Base-by-base conservation (phyloP, 1,140 invertebrate species). In the Neodiprion fabricii region DNA sequence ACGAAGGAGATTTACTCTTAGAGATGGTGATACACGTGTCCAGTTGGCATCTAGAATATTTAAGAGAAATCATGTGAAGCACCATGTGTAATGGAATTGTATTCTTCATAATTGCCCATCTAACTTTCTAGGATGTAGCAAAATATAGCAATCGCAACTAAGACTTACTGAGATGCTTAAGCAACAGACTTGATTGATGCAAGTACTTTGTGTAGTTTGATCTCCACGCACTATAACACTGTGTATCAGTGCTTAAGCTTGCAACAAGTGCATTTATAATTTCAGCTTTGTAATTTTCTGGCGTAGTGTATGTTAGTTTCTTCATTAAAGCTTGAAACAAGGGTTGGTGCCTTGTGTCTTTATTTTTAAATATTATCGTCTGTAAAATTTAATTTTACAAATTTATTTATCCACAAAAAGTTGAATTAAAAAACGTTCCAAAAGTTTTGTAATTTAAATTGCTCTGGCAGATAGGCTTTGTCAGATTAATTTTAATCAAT, bases 121-220 rank as follows among this genome's bases (percentile, higher is more conserved):
- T 40, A 40, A 40, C 28, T 40, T 40, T 40, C 5, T 40, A 40
- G 28, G 28, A 40, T 40, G 28, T 40, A 40, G 28, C 28, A 40
- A 40, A 40, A 40, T 40, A 40, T 40, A 40, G 67, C 40, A 70
- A 71, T 9, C 3, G 8, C 17, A 47, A 67, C 12, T 8, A 71
- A 50, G 65, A 50, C 83, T 86, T 80, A 91, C 90, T 83, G 23
- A 91, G 87, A 77, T 89, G 85, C 65, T 83, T 85, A 17, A 91
- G 80, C 61, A 90, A 78, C 67, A 88, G 77, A 71, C 86, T 84
- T 75, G 89, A 90, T 72, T 86, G 80, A 61, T 85, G 81, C 23
- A 90, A 81, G 82, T 91, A 84, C 74, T 91, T 92, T 9, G 82
- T 80, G 76, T 91, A 90, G 71, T 90, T 75, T 80, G 89, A 89